A percentile compares a stretch with the other conserved stretches of the same genome.
These are phyloP conservation scores for Caenorhabditis virilis DNA, from an alignment of 2,888 invertebrate genomes.

Conservation along the genomic window DNA sequence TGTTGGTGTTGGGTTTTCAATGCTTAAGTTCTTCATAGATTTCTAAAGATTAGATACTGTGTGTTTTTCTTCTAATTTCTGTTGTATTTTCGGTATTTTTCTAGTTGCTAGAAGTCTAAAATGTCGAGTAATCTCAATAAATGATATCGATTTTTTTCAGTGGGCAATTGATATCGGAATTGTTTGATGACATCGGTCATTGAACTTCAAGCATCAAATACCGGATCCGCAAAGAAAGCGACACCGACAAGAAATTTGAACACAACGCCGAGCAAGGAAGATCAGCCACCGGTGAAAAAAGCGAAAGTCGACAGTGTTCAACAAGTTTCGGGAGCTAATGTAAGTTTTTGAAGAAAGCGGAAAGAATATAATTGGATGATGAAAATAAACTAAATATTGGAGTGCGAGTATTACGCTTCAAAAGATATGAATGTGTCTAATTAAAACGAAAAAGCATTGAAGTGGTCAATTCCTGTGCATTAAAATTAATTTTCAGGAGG, in stretches of 20 bases:
- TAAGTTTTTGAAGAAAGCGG: background rate
- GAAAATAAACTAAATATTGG: no score
- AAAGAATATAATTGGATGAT: no score
- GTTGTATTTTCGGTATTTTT: background rate
- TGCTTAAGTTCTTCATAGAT: no score
- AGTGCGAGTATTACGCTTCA: no score
- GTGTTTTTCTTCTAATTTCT: constrained; percentile 2
- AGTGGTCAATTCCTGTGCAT: no score
- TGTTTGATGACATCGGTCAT: constrained; percentile 31
- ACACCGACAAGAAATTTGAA: background rate
- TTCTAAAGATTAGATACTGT: no score
- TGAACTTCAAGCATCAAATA: constrained; percentile 14
- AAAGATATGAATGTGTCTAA: no score
- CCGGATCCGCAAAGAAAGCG: constrained; percentile 1
- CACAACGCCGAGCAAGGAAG: background rate
- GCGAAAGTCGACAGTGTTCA: background rate
- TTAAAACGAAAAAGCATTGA: no score
- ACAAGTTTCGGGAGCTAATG: background rate
- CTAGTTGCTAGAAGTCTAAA: background rate
- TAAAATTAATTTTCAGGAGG: no score
- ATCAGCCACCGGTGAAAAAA: constrained; percentile 4
- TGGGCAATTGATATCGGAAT: constrained; percentile 5
- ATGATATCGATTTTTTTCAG: constrained; percentile 20
- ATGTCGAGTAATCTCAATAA: background rate
- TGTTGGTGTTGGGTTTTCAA: no score